phyloP scores from a whole-genome alignment of 2,888 invertebrate species.

The Antheraea assamensis region DNA sequence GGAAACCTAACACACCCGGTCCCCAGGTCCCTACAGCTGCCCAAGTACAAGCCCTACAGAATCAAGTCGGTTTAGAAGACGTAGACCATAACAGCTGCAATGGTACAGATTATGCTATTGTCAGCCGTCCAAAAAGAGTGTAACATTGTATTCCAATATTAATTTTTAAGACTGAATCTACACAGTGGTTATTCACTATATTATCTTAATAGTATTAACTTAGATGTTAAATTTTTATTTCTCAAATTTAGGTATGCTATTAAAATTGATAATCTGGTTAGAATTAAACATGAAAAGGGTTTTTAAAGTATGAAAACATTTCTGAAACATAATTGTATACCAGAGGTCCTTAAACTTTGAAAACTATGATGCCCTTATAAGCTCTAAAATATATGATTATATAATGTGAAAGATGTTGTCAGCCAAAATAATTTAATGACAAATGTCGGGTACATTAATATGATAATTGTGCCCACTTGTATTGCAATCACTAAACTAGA shows the following conservation, averaged over 20 bases:
- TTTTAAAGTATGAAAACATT: too few species aligned
- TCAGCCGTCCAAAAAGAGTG: slow-evolving; percentile 93
- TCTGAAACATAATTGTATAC: too few species aligned
- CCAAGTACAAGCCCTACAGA: slow-evolving; percentile 73
- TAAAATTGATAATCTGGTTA: neutral
- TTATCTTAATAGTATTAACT: slow-evolving; percentile 37
- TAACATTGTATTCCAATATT: slow-evolving; percentile 60
- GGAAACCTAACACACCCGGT: slow-evolving; percentile 84
- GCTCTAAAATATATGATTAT: too few species aligned
- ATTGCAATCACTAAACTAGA: too few species aligned
- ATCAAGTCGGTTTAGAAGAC: slow-evolving; percentile 72
- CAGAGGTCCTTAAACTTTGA: too few species aligned
- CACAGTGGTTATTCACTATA: slow-evolving; percentile 50
- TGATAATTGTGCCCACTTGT: too few species aligned
- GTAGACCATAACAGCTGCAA: slow-evolving; percentile 88
- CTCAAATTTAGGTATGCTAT: slow-evolving; percentile 6
- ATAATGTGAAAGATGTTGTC: too few species aligned
- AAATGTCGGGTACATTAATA: too few species aligned
- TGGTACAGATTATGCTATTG: slow-evolving; percentile 90
- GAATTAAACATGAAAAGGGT: too few species aligned
- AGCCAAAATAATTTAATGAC: too few species aligned
- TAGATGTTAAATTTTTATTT: slow-evolving; percentile 17
- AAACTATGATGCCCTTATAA: too few species aligned
- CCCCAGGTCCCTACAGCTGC: slow-evolving; percentile 79
- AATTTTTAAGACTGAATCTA: slow-evolving; percentile 62